Percentiles rank a stretch among this genome's conserved stretches.
Conservation (phyloP, 1,140 invertebrate genomes). For the Carposina sasakii region DNA sequence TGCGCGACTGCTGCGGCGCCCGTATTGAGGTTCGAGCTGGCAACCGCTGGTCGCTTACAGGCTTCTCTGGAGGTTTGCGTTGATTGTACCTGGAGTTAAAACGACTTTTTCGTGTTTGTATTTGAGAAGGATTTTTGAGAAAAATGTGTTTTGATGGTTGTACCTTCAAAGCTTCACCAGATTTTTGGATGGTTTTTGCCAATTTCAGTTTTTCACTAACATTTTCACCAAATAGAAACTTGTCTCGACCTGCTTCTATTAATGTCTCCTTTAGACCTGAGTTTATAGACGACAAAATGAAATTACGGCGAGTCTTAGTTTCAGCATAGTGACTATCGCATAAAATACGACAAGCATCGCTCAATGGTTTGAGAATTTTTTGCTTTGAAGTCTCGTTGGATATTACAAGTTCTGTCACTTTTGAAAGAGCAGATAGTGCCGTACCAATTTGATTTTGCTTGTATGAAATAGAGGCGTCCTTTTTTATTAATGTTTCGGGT, state of each 20-base stretch:
- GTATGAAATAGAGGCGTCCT: not conserved
- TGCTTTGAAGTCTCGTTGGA: not conserved
- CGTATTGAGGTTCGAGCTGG: not conserved
- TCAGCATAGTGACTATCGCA: slow-evolving; percentile 9
- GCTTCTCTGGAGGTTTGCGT: not conserved
- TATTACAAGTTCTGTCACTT: slow-evolving; percentile 5
- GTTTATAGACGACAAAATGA: slow-evolving; percentile 4
- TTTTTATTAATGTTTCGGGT: not conserved
- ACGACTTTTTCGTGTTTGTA: slow-evolving; percentile 3
- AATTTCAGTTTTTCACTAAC: slow-evolving; percentile 13
- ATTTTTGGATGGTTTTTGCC: slow-evolving; percentile 8
- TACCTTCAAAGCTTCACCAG: slow-evolving; percentile 11
- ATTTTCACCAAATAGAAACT: slow-evolving; percentile 14
- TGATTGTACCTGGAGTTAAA: slow-evolving; percentile 7
- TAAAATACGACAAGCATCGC: slow-evolving; percentile 13
- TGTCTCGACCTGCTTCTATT: not conserved
- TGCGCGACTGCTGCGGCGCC: no score
- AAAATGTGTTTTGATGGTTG: not conserved
- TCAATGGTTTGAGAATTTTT: slow-evolving; percentile 6
- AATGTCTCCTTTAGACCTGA: slow-evolving; percentile 3
- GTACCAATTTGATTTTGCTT: slow-evolving; percentile 6
- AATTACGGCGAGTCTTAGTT: slow-evolving; percentile 10
- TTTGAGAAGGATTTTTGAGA: not conserved
- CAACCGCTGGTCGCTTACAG: not conserved
- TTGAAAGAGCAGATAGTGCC: slow-evolving; percentile 6